Evolutionary conservation across 2,797 vertebrate genomes (phyloP).

Genomic region (Acanthopagrus latus): DNA sequence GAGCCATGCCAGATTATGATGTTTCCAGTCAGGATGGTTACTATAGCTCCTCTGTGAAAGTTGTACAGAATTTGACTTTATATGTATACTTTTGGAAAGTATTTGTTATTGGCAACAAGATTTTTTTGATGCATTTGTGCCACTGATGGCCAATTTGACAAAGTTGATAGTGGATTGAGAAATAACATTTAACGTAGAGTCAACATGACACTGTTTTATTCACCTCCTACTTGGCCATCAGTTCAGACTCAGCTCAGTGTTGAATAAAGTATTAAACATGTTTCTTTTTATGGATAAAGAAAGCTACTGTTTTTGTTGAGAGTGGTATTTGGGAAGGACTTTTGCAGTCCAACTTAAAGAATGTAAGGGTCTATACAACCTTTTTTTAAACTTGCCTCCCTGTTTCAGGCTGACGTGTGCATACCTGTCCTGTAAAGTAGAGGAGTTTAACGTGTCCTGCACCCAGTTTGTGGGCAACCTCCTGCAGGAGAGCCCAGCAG

Average conservation of each 20-base stretch:
- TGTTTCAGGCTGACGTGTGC: constrained; percentile 84
- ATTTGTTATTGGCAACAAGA: no score
- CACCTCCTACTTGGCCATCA: not conserved
- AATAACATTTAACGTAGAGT: no score
- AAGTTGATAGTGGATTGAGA: not conserved
- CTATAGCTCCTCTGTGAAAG: no score
- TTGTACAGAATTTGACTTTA: no score
- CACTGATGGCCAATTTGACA: no score
- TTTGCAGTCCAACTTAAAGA: not conserved
- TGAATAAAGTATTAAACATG: not conserved
- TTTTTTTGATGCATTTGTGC: no score
- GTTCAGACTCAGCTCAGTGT: not conserved
- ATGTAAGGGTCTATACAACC: not conserved
- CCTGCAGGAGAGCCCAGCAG: constrained; percentile 88
- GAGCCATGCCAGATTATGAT: no score
- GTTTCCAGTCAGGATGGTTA: no score
- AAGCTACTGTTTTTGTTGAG: no score
- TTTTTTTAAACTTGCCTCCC: not conserved
- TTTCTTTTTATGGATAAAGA: not conserved
- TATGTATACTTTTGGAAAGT: no score
- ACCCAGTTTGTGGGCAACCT: constrained; percentile 96
- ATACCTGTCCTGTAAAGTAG: constrained; percentile 97
- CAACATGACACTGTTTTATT: not conserved
- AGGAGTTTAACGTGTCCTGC: constrained; percentile 99
- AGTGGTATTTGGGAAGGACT: no score